Base-by-base conservation (phyloP, 1,140 invertebrate genomes). In the Octopus bimaculoides region DNA sequence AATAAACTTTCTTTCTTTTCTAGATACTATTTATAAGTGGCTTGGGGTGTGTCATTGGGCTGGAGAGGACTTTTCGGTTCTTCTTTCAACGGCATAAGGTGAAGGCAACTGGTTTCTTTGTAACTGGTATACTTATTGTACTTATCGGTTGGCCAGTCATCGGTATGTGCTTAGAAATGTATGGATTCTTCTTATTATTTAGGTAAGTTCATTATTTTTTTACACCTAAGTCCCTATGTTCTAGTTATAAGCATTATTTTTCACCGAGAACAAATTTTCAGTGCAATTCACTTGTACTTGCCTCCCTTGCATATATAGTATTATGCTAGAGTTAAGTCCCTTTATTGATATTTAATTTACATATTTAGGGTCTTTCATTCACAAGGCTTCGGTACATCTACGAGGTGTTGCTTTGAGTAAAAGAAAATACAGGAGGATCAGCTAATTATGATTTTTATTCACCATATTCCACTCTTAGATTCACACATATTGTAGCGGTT, bases 61-160 rank as follows among this genome's bases (percentile, higher is more conserved):
- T 99, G 61, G 95, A 97, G 91, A 92, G 97, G 88, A 99, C 98
- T 53, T 94, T 99, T 85, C 93, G 95, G 87, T 99, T 99, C 89
- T 99, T 99, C 91, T 99, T 99, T 90, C 98, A 99, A 92, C 91
- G 93, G 79, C 97, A 99, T 88, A 99, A 99, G 93, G 89, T 97
- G 6, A 97, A 95, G 92, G 98, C 95, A 0, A 96, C 96, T 9
- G 90, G 93, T 9, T 94, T 96, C 14, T 99, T 99, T 91, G 96
- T 99, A 88, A 95, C 96, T 26, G 98, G 98, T 8, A 96, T 99
- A 83, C 90, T 95, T 6, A 92, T 99, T 77, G 97, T 99, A 52
- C 91, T 99, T n/a, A 87, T 98, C 71, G 98, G 98, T 66, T 99
- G 95, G 94, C 97, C 98, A 4, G 91, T 99, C 76, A 90, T 99